Evolutionary conservation across 2,113 vertebrate genomes (phyloP).

Genomic region (Solea senegalensis): DNA sequence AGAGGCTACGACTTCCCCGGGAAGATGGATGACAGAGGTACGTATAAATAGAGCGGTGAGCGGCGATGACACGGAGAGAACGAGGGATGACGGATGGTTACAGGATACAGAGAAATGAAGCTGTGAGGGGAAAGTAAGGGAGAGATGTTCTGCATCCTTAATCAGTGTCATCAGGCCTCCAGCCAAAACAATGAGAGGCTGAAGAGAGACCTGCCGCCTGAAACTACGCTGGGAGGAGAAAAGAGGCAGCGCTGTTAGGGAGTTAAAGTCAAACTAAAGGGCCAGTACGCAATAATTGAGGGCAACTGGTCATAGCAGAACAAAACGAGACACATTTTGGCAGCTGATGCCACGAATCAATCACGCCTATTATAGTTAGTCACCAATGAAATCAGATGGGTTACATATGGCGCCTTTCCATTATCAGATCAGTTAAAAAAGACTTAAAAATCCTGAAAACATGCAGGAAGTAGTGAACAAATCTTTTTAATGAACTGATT

Average conservation of each 20-base stretch:
- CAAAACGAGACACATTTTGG: no score
- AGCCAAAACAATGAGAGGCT: conserved; percentile 33
- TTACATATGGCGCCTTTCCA: no score
- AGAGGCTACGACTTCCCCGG: conserved; percentile 45
- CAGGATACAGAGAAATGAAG: conserved; percentile 54
- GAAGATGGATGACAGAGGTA: conserved; percentile 70
- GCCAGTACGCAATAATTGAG: no score
- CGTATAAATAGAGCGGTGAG: conserved; percentile 67
- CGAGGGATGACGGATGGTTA: conserved; percentile 53
- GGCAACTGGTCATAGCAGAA: no score
- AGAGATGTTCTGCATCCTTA: conserved; percentile 44
- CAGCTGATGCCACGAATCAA: no score
- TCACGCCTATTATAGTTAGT: no score
- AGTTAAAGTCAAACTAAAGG: background rate
- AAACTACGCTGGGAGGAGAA: conserved; percentile 3
- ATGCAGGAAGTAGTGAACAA: no score
- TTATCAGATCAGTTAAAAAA: no score
- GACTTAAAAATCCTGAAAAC: no score
- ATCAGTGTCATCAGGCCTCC: conserved; percentile 45
- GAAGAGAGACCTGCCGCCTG: conserved; percentile 11
- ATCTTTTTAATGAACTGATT: no score
- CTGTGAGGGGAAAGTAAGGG: background rate
- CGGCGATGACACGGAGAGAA: conserved; percentile 25
- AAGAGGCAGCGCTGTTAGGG: background rate
- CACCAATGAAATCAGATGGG: no score